Percentiles rank a stretch among this genome's conserved stretches.
Evolutionary conservation across 2,888 invertebrate genomes (phyloP).

Genomic region (Xylota segnis): DNA sequence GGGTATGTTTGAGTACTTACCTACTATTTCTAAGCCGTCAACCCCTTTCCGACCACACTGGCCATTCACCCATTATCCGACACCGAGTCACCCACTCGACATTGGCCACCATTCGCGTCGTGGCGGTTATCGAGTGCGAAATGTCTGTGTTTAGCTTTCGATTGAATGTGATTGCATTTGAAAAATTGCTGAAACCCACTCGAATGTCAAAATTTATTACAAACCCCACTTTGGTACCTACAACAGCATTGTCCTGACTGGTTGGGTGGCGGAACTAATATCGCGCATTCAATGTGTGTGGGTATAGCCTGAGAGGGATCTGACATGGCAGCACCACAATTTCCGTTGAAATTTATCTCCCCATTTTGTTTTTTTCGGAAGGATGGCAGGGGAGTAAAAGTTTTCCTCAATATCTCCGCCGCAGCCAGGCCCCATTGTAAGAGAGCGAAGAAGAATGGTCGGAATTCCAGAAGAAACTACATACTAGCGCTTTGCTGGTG

Average conservation of each 20-base stretch:
- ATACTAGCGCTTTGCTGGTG: background rate
- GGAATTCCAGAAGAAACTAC: slow-evolving; percentile 4
- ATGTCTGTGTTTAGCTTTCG: slow-evolving; percentile 30
- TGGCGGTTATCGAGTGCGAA: slow-evolving; percentile 48
- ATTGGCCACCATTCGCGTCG: background rate
- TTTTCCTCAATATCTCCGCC: slow-evolving; percentile 42
- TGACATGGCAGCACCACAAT: slow-evolving; percentile 31
- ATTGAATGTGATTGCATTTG: slow-evolving; percentile 65
- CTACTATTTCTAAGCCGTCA: no score
- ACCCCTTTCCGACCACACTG: slow-evolving; percentile 13
- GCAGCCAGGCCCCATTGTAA: slow-evolving; percentile 13
- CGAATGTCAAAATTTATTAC: slow-evolving; percentile 58
- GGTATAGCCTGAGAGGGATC: background rate
- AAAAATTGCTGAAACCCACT: slow-evolving; percentile 53
- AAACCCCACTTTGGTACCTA: no score
- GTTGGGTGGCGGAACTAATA: background rate
- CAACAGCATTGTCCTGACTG: background rate
- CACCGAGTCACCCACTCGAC: slow-evolving; percentile 17
- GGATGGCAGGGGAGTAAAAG: slow-evolving; percentile 5
- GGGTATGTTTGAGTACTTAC: no score
- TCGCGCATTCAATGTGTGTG: background rate
- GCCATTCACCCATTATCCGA: background rate
- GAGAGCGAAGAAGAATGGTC: slow-evolving; percentile 26
- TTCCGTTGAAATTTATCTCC: slow-evolving; percentile 42
- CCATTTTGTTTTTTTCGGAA: background rate